Base-by-base conservation (phyloP, 2,113 vertebrate species). In the Aspidoscelis tigris region DNA sequence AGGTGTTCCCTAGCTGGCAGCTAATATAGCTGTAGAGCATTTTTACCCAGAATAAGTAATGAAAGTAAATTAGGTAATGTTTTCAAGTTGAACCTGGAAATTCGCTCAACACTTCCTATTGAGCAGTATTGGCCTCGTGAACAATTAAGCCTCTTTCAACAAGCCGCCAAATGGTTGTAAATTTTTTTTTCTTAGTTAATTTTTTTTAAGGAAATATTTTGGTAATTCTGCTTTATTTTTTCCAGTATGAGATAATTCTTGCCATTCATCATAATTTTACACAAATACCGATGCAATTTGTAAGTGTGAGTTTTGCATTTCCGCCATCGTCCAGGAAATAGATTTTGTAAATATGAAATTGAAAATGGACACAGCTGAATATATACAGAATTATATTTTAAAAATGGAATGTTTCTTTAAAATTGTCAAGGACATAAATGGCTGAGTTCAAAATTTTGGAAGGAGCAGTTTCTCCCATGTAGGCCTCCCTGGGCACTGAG, bases 81-180 rank as follows among this genome's bases (percentile, higher is more conserved):
- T 74, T 10, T 4, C 0, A 0, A 72, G 71, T 39, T 26, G 65
- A 66, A 66, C 44, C 66, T 66, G 47, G 58, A 76, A 47, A 71
- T 79, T 71, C 18, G 41, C 18, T 14, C 61, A 5, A 9, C 76
- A 89, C 84, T 41, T 86, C 21, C n/a, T 84, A 9, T 1, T 90
- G 74, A 78, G 83, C n/a, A 55, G 82, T 78, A 76, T 7, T 43
- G 11, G 85, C 11, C 2, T 76, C 0, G 2, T 72, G 12, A 43
- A 2, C 77, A 88, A 85, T 21, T 21, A 85, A 43, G 9, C 11
- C 11, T 65, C 10, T 81, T 85, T 2, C 75, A 24, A 7, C 0
- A 80, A 3, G 44, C 12, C 3, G 86, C 50, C 2, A 4, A 50
- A 9, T 1, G 76, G 1, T 18, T 81, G 21, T 44, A 21, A 2